Evolutionary conservation across 2,797 vertebrate species (phyloP).

Genomic region (Pipistrellus kuhlii): DNA sequence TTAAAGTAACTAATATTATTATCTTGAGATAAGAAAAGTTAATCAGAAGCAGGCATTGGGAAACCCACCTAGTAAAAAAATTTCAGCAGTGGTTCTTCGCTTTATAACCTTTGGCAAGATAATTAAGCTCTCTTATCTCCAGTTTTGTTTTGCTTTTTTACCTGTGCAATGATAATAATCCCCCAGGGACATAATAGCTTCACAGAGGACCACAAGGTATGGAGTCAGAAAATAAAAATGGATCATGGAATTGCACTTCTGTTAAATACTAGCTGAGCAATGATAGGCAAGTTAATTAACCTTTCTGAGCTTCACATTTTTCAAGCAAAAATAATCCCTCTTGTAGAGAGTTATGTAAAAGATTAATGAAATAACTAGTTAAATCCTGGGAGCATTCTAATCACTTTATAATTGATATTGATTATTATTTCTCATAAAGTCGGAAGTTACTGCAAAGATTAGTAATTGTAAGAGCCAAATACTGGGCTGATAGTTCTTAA

Average conservation of each 20-base stretch:
- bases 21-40: conserved; percentile 1
- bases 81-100: not conserved
- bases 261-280: not conserved
- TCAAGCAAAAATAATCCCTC: conserved; percentile 2
- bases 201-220: not conserved
- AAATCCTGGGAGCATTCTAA: not conserved
- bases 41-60: conserved; percentile 7
- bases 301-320: conserved; percentile 27
- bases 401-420: not conserved
- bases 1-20: not conserved
- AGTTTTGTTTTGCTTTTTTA: not conserved
- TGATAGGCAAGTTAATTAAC: not conserved
- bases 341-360: not conserved
- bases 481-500: not conserved
- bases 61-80: not conserved
- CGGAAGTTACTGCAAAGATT: not conserved
- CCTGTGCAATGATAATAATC: not conserved
- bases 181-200: not conserved
- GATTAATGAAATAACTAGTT: not conserved
- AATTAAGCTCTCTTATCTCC: not conserved
- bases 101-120: not conserved
- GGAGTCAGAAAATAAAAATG: not conserved
- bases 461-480: conserved; percentile 23
- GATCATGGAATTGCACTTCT: not conserved
- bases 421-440: conserved; percentile 16